phyloP scores from a whole-genome alignment of 2,888 invertebrate species.

The Troglohyphantes excavatus region DNA sequence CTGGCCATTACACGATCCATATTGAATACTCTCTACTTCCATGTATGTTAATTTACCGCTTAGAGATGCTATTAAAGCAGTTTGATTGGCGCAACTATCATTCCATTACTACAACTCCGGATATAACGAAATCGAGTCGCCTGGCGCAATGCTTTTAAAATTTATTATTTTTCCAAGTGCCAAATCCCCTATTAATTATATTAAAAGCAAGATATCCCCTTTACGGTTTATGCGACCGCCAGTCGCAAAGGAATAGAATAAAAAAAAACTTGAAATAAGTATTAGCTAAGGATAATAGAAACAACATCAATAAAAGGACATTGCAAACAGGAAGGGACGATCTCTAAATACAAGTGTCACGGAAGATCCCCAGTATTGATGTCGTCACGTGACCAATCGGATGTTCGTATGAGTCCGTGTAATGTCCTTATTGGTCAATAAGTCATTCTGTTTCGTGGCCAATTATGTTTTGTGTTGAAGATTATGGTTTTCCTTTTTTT shows the following conservation, averaged over 20 bases:
- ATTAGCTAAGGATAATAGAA: neutral
- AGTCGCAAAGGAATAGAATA: slow-evolving; percentile 35
- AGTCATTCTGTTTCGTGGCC: slow-evolving; percentile 58
- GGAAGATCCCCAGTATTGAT: slow-evolving; percentile 48
- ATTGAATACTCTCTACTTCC: neutral
- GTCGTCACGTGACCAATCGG: slow-evolving; percentile 72
- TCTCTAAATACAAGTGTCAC: slow-evolving; percentile 60
- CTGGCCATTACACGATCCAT: neutral
- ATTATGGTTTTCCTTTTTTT: slow-evolving; percentile 11
- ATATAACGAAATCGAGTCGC: slow-evolving; percentile 39
- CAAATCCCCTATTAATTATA: slow-evolving; percentile 44
- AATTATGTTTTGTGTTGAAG: slow-evolving; percentile 58
- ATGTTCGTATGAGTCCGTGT: slow-evolving; percentile 40
- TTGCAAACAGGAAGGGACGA: slow-evolving; percentile 54
- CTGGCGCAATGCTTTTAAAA: slow-evolving; percentile 22
- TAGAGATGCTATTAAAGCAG: neutral
- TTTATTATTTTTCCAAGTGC: neutral
- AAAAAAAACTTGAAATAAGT: slow-evolving; percentile 17
- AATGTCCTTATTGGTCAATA: slow-evolving; percentile 74
- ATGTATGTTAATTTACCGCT: slow-evolving; percentile 36
- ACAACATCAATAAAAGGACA: slow-evolving; percentile 40
- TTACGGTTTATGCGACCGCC: slow-evolving; percentile 36
- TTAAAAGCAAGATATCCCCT: slow-evolving; percentile 38
- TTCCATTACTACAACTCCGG: slow-evolving; percentile 22
- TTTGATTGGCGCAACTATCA: slow-evolving; percentile 3